Evolutionary conservation across 30 jellyfish, hydroid and myxozoan genomes (phyloP).

Genomic region (Aurelia sp.): DNA sequence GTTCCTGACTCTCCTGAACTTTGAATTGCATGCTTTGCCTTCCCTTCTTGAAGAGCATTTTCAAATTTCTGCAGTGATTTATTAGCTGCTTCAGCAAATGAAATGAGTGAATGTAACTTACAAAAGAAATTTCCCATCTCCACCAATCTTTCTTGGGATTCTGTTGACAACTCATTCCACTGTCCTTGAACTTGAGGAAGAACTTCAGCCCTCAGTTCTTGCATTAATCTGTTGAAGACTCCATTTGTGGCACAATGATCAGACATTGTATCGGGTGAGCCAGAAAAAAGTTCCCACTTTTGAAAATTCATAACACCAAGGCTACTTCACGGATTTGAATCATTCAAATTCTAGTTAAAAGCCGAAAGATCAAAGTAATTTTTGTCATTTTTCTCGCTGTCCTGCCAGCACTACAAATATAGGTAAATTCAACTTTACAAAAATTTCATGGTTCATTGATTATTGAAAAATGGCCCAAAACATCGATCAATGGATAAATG

Average conservation of each 20-base stretch:
- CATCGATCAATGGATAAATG: no score
- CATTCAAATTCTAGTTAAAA: no score
- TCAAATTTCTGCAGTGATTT: not conserved
- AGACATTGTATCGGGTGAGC: no score
- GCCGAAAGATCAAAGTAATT: no score
- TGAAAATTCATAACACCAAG: no score
- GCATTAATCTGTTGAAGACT: not conserved
- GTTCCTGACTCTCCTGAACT: conserved; percentile 19
- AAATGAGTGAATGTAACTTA: not conserved
- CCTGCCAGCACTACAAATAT: no score
- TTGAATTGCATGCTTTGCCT: not conserved
- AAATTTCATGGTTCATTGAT: no score
- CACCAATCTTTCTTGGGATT: not conserved
- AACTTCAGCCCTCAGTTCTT: not conserved
- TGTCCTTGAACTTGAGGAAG: not conserved
- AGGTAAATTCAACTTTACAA: no score
- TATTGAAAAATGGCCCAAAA: no score
- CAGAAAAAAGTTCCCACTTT: no score
- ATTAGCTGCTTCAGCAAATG: not conserved
- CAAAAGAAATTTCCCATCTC: conserved; percentile 11
- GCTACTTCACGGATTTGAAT: no score
- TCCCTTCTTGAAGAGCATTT: not conserved
- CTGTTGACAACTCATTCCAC: conserved; percentile 1
- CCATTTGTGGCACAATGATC: not conserved
- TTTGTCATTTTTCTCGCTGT: no score